Evolutionary conservation across 2,888 invertebrate species (phyloP).

Genomic region (Nephrotoma appendiculata): DNA sequence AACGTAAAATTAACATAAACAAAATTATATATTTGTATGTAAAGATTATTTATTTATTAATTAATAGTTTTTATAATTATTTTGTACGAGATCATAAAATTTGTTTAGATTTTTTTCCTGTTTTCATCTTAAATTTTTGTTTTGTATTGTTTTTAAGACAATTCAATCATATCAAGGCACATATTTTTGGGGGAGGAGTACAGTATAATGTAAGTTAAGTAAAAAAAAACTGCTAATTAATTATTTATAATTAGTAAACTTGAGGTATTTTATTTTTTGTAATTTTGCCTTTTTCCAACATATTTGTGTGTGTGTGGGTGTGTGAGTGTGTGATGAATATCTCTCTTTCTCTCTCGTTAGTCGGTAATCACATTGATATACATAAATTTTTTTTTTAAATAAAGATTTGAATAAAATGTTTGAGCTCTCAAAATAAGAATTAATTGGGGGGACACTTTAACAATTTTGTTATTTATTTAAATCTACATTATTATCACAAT

Average conservation of each 20-base stretch:
- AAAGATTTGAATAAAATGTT: not conserved
- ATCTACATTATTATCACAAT: not conserved
- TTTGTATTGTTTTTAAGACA: not conserved
- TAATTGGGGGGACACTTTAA: not conserved
- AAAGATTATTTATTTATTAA: not conserved
- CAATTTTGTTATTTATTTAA: not conserved
- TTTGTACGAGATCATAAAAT: not conserved
- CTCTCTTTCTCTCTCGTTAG: not conserved
- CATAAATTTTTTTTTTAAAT: not conserved
- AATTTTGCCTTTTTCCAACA: not conserved
- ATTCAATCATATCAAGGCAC: not conserved
- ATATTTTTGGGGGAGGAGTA: not conserved
- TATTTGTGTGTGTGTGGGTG: not conserved
- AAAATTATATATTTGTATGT: not conserved
- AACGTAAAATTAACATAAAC: not conserved
- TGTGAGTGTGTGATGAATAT: not conserved
- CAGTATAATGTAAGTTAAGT: not conserved
- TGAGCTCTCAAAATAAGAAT: not conserved
- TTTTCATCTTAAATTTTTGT: not conserved
- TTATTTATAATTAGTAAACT: not conserved
- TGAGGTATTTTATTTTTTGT: not conserved
- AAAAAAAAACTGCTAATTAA: not conserved
- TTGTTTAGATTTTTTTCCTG: not conserved
- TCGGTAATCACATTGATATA: not conserved
- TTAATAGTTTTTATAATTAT: not conserved